Conservation (phyloP, 2,113 vertebrate species). For the Lichenostomus cassidix region DNA sequence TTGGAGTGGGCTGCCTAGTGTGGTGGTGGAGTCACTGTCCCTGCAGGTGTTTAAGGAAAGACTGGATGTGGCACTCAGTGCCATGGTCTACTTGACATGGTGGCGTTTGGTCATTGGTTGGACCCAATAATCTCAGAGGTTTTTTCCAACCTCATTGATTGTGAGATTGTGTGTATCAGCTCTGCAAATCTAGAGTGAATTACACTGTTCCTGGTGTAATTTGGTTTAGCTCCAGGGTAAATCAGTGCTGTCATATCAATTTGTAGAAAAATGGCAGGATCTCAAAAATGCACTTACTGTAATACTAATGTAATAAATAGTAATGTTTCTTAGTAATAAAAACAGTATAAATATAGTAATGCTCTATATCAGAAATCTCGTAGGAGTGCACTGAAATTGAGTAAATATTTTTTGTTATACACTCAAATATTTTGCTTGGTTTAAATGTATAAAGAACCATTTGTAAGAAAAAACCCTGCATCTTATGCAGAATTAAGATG, state of each 20-base stretch:
- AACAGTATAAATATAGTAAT: background rate
- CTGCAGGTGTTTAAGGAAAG: background rate
- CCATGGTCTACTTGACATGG: no score
- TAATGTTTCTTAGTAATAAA: background rate
- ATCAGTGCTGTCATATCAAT: background rate
- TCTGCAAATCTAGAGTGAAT: background rate
- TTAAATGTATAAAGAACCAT: background rate
- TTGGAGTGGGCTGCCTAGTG: background rate
- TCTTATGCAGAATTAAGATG: background rate
- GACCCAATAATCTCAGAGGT: background rate
- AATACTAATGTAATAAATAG: background rate
- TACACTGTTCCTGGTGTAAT: background rate
- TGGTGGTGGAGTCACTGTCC: background rate
- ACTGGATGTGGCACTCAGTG: background rate
- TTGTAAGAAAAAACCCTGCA: background rate
- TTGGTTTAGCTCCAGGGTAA: background rate
- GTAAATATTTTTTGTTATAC: background rate
- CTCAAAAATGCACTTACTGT: background rate
- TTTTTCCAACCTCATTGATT: background rate
- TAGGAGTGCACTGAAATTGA: background rate
- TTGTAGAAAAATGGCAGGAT: background rate
- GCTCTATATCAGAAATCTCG: background rate
- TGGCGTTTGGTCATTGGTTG: background rate
- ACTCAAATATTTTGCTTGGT: background rate
- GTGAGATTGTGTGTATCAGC: background rate